phyloP scores from a whole-genome alignment of 2,888 invertebrate species.

The Harpalus rufipes region DNA sequence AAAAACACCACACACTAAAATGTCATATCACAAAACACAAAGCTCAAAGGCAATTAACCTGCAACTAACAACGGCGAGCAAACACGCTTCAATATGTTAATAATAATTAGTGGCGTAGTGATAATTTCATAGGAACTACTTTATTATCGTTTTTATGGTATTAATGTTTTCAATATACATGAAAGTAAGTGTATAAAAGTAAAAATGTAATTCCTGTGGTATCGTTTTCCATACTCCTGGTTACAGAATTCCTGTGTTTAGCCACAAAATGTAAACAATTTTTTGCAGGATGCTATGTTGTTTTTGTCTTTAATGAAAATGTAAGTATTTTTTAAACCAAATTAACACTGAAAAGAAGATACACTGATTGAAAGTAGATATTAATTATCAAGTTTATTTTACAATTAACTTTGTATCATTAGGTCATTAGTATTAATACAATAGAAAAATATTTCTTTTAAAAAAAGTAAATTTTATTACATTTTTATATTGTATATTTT shows the following conservation, averaged over 20 bases:
- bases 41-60: background rate
- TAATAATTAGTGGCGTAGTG: background rate
- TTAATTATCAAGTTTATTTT: no score
- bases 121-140: background rate
- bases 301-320: background rate
- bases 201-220: slow-evolving; percentile 20
- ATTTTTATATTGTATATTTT: no score
- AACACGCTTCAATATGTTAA: background rate
- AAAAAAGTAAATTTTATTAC: no score
- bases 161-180: background rate
- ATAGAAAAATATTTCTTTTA: no score
- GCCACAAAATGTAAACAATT: background rate
- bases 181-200: background rate
- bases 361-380: no score
- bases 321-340: no score
- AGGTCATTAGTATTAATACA: no score
- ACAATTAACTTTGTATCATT: no score
- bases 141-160: background rate
- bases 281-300: background rate
- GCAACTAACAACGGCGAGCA: background rate
- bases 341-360: no score
- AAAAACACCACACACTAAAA: no score
- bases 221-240: background rate
- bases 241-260: slow-evolving; percentile 8
- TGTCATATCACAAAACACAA: background rate